Evolutionary conservation across 2,797 vertebrate genomes (phyloP), one percentile per base, ranked within the genome.

Genomic region (Gallinago solitaria): DNA sequence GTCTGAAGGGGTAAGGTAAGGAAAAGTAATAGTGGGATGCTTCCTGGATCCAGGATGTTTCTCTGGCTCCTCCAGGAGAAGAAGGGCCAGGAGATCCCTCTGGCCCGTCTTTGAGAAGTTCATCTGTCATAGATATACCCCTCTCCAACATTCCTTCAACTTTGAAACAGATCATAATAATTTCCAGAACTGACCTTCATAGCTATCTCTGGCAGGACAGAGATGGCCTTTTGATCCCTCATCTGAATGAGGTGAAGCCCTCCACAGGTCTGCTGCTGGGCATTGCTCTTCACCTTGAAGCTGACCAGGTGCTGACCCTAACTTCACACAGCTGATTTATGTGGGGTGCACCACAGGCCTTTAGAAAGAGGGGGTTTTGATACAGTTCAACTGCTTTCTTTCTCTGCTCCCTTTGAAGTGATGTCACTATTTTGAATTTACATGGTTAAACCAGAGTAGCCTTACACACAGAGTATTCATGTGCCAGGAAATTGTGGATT

Each of bases 401-500:
- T 80, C 53, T 84, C n/a, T 84, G 37, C 11, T 16, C 17, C 27
- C 75, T 92, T 90, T 87, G 79, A 95, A 84, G 45, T 54, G 75
- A 87, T 59, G 45, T 90, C 57, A 73, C 70, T 86, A 37, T 32
- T 95, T 90, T 95, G 54, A 79, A 95, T 87, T 93, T 88, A 90
- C 14, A 0, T 75, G 16, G 48, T 94, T 89, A 95, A 94, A 89
- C 23, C 57, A 79, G 57, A 89, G 24, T n/a, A 83, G 51, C 30
- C 16, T 87, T 90, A 82, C 95, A 90, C 20, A n/a, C 16, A 84
- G 12, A 9, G 15, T 56, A 47, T 83, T 71, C 61, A 61, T 85
- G 48, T 53, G 89, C 56, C 87, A 97, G 94, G 87, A 94, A 94
- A 94, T 67, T 88, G 83, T 84, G 93, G 82, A 87, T 95, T 95